A percentile compares a stretch with the other conserved stretches of the same genome.
These are phyloP conservation scores for Dyspetes luteomarginatus DNA, from an alignment of 2,888 invertebrate species.

Conservation along the genomic window DNA sequence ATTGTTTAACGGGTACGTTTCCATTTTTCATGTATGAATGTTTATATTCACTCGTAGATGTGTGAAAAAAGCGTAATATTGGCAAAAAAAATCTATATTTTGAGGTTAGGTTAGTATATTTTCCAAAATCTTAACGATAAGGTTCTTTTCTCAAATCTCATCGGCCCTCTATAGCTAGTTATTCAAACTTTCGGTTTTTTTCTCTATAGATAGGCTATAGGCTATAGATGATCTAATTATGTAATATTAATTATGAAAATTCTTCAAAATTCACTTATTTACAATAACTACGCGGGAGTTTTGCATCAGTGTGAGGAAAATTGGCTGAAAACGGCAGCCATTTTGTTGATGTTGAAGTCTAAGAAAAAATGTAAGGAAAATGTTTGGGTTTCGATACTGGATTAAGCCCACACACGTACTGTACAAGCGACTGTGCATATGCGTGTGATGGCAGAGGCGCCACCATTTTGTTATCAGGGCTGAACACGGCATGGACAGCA, in stretches of 20 bases:
- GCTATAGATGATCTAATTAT: background rate
- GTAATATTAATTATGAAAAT: background rate
- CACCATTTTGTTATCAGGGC: constrained; percentile 61
- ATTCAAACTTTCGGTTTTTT: background rate
- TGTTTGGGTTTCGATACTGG: background rate
- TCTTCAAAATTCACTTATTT: background rate
- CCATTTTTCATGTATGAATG: background rate
- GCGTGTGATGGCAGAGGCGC: constrained; percentile 10
- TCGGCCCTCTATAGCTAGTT: background rate
- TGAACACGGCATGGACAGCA: constrained; percentile 50
- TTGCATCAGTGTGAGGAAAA: background rate
- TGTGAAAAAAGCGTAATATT: background rate
- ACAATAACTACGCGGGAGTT: background rate
- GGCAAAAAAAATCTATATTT: background rate
- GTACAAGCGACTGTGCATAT: background rate
- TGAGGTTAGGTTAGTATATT: constrained; percentile 46
- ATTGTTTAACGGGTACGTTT: background rate
- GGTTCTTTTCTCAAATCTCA: background rate
- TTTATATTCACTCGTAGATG: background rate
- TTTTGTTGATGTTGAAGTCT: too few species aligned
- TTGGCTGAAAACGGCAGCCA: too few species aligned
- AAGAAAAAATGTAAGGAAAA: background rate
- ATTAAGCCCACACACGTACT: background rate
- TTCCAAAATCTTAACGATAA: background rate
- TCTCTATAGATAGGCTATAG: too few species aligned